Evolutionary conservation across 1,140 invertebrate genomes (phyloP).

Genomic region (Drosophila gunungcola): DNA sequence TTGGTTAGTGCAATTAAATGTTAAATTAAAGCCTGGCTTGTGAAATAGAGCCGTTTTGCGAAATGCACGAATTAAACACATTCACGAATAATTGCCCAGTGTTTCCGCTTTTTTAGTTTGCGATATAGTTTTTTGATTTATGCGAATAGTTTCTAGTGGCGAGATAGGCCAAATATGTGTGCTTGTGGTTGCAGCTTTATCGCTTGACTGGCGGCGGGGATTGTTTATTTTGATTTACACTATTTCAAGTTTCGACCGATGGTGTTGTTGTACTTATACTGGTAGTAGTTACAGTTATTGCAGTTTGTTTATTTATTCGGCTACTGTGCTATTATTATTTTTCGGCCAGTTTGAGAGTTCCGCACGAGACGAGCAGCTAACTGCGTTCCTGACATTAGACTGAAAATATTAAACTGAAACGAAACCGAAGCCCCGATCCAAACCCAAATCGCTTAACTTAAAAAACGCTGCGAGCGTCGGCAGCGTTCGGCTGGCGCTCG

Average conservation of each 20-base stretch:
- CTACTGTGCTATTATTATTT: constrained; percentile 31
- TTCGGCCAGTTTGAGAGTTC: constrained; percentile 48
- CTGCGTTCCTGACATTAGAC: constrained; percentile 81
- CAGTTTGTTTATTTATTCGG: constrained; percentile 44
- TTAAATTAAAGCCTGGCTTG: constrained; percentile 38
- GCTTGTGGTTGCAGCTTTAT: constrained; percentile 30
- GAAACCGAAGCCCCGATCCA: constrained; percentile 21
- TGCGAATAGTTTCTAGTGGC: constrained; percentile 39
- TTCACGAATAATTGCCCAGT: constrained; percentile 60
- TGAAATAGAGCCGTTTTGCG: constrained; percentile 23
- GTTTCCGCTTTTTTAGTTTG: constrained; percentile 52
- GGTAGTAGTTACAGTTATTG: constrained; percentile 34
- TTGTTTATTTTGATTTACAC: constrained; percentile 63
- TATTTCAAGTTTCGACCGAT: constrained; percentile 47
- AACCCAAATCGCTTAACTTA: constrained; percentile 21
- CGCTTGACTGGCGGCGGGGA: constrained; percentile 4
- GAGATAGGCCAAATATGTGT: constrained; percentile 27
- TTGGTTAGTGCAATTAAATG: constrained; percentile 58
- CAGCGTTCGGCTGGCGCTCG: constrained; percentile 20
- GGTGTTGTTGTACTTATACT: constrained; percentile 3
- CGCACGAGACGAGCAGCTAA: constrained; percentile 80
- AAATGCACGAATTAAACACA: constrained; percentile 39
- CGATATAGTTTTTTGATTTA: constrained; percentile 44
- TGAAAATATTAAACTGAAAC: constrained; percentile 41
- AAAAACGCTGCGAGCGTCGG: constrained; percentile 33